phyloP scores from a whole-genome alignment of 2,797 vertebrate genomes.

The Oryzias sinensis region DNA sequence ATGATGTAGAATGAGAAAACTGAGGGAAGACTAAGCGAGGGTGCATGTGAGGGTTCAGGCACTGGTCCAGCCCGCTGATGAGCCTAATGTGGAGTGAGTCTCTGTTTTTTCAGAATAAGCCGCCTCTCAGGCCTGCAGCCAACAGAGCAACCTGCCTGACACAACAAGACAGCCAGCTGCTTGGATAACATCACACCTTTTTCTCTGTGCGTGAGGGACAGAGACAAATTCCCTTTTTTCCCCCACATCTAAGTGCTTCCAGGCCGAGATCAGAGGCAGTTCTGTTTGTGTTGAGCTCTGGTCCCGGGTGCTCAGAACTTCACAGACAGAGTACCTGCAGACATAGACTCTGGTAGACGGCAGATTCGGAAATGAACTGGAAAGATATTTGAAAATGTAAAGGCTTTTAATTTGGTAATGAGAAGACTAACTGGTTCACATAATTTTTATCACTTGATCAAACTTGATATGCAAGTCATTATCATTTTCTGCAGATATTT shows the following conservation, averaged over 20 bases:
- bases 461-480: no score
- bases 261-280: no score
- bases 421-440: no score
- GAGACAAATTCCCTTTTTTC: slow-evolving; percentile 1
- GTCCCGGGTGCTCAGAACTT: no score
- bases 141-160: slow-evolving; percentile 64
- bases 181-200: slow-evolving; percentile 66
- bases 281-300: no score
- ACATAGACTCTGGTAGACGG: no score
- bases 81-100: slow-evolving; percentile 69
- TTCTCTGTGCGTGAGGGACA: slow-evolving; percentile 24
- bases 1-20: slow-evolving; percentile 5
- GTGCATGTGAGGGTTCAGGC: slow-evolving; percentile 66
- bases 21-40: not conserved
- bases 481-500: no score
- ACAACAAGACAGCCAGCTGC: slow-evolving; percentile 74
- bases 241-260: slow-evolving; percentile 17
- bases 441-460: no score
- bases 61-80: slow-evolving; percentile 56
- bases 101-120: slow-evolving; percentile 70
- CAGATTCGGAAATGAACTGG: no score
- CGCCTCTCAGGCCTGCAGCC: slow-evolving; percentile 64
- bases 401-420: no score
- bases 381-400: no score
- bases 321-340: no score